A percentile compares a stretch with the other conserved stretches of the same genome.
phyloP scores from a whole-genome alignment of 2,797 vertebrate genomes.

The Benthosema pterotum region DNA sequence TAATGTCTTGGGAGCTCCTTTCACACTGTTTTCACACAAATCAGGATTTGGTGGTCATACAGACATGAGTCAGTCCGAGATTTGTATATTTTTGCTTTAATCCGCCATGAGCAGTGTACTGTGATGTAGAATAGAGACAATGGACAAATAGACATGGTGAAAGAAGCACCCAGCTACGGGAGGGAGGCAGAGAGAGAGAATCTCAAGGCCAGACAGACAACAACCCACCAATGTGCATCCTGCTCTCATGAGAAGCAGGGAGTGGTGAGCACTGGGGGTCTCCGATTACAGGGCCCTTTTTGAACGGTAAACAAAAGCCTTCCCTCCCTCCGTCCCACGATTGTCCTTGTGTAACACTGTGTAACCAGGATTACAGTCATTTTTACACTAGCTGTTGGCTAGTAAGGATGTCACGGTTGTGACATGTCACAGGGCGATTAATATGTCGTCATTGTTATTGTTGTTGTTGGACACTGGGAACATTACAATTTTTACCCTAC shows the following conservation, averaged over 20 bases:
- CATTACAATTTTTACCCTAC: too few species aligned
- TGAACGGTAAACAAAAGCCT: conserved; percentile 54
- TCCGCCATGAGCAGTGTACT: too few species aligned
- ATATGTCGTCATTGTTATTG: too few species aligned
- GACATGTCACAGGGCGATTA: not conserved
- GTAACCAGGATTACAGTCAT: conserved; percentile 11
- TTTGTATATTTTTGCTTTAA: too few species aligned
- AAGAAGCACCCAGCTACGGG: too few species aligned
- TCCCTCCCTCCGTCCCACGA: conserved; percentile 13
- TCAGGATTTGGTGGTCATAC: too few species aligned
- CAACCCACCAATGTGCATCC: conserved; percentile 21
- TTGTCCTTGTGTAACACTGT: not conserved
- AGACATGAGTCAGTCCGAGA: too few species aligned
- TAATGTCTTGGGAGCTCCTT: too few species aligned
- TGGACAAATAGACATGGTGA: not conserved
- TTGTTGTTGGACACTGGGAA: too few species aligned
- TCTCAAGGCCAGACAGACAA: conserved; percentile 47
- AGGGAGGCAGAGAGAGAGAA: conserved; percentile 14
- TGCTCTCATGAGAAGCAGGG: conserved; percentile 25
- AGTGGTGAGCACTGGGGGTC: conserved; percentile 32
- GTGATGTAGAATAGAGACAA: not conserved
- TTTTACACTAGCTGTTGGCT: not conserved
- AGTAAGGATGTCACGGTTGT: conserved; percentile 1
- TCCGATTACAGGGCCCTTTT: conserved; percentile 64
- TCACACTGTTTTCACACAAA: too few species aligned